phyloP scores from a whole-genome alignment of 2,888 invertebrate genomes.

The Vandiemenella viatica region DNA sequence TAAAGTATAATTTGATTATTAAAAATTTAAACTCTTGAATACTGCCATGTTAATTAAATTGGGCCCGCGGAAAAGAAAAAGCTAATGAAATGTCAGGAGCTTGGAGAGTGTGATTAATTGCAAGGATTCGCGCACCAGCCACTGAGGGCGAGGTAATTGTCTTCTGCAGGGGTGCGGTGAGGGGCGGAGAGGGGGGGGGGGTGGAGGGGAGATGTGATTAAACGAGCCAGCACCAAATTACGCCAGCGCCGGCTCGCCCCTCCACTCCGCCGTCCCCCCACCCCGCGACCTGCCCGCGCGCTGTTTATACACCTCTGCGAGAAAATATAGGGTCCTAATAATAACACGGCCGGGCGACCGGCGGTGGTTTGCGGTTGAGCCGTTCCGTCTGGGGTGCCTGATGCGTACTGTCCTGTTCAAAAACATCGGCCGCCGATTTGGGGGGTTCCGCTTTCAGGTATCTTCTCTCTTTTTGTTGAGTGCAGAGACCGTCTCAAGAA shows the following conservation, averaged over 20 bases:
- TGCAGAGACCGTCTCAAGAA: too few species aligned
- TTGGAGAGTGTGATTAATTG: slow-evolving; percentile 32
- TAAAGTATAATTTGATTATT: slow-evolving; percentile 29
- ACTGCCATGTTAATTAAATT: slow-evolving; percentile 31
- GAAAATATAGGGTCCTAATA: too few species aligned
- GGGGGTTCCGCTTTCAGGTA: too few species aligned
- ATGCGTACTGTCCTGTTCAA: too few species aligned
- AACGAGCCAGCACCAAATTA: slow-evolving; percentile 5
- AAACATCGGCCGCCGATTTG: too few species aligned
- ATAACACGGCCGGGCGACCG: too few species aligned
- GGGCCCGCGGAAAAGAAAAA: slow-evolving; percentile 23
- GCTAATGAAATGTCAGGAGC: slow-evolving; percentile 33
- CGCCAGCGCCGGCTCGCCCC: slow-evolving; percentile 1
- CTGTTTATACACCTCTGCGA: too few species aligned
- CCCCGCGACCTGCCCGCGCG: too few species aligned
- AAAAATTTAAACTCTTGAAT: slow-evolving; percentile 32
- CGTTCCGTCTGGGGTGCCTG: too few species aligned
- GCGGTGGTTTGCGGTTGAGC: too few species aligned
- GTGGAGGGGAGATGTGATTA: slow-evolving; percentile 1
- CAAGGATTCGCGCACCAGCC: slow-evolving; percentile 20
- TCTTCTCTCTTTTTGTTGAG: too few species aligned
- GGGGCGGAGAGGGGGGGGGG: slow-evolving; percentile 4
- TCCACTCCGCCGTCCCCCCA: too few species aligned
- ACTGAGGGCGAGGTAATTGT: slow-evolving; percentile 4
- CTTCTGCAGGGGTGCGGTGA: background rate